Evolutionary conservation across 2,888 invertebrate species (phyloP), one percentile per base, ranked within the genome.

Genomic region (Zaprionus obscuricornis): DNA sequence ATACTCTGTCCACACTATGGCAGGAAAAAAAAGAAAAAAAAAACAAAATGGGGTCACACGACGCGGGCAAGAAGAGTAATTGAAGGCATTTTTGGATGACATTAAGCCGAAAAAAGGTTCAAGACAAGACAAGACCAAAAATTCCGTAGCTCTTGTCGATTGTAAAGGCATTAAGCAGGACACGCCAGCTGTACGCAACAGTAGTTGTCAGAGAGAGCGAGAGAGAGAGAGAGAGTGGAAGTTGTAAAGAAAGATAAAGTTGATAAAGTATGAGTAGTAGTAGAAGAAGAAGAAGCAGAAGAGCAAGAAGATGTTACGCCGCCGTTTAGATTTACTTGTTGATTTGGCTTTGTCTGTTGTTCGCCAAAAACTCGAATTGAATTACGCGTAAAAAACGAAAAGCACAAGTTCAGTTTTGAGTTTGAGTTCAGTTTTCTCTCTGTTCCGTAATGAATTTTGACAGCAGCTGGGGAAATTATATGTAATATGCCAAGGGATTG

Each of bases 51-150:
- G 63, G 71, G 54, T 70, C 60, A 27, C 18, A 45, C n/a, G 6
- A 4, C 33, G 24, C 26, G 8, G 16, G 31, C 36, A 29, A 18
- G 4, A 22, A 64, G 57, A 68, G 69, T 85, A 82, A 85, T 77
- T 77, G 83, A 64, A 55, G 71, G 58, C 85, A 77, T 69, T 77
- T 74, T n/a, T 39, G 56, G 75, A 52, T 82, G 79, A 85, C 85
- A 85, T 82, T 78, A 85, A 74, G 83, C 85, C 55, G 50, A 47
- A 60, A 67, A 75, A 75, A 78, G 57, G 69, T 73, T 68, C 16
- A 36, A 31, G 14, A 42, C 31, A 51, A n/a, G n/a, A n/a, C n/a
- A n/a, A n/a, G n/a, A 46, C 10, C 16, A n/a, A 16, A 26, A 45
- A 34, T 18, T 17, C 27, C 8, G 11, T 2, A 5, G 24, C 10